Evolutionary conservation across 2,888 invertebrate species (phyloP).

Genomic region (Blastobasis adustella): DNA sequence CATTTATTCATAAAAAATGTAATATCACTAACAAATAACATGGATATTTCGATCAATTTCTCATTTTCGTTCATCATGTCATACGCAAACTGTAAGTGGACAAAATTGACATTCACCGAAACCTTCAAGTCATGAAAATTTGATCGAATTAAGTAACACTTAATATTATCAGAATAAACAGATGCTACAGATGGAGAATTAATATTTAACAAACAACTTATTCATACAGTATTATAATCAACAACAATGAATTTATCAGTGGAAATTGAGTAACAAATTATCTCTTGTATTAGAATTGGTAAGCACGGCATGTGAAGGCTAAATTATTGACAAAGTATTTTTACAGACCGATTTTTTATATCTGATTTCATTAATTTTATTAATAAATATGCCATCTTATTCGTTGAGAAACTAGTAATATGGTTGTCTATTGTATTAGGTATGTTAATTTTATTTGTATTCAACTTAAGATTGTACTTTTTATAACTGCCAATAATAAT

Average conservation of each 20-base stretch:
- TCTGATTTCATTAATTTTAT: background rate
- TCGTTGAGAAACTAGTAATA: background rate
- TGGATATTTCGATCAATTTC: conserved; percentile 24
- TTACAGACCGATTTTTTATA: background rate
- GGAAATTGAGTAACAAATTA: conserved; percentile 8
- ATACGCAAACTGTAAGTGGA: no score
- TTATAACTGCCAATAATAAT: conserved; percentile 10
- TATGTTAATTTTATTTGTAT: no score
- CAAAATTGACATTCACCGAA: conserved; percentile 7
- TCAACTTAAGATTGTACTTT: background rate
- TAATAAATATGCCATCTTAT: background rate
- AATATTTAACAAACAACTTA: conserved; percentile 17
- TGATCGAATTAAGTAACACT: conserved; percentile 9
- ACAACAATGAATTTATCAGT: background rate
- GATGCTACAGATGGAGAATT: conserved; percentile 31
- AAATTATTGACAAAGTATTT: no score
- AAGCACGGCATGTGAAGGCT: conserved; percentile 5
- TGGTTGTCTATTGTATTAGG: no score
- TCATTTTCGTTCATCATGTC: conserved; percentile 7
- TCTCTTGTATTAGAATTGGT: conserved; percentile 2
- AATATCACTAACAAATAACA: conserved; percentile 19
- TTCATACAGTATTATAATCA: conserved; percentile 1
- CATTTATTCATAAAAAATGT: conserved; percentile 41
- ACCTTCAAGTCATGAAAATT: conserved; percentile 15
- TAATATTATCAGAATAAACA: conserved; percentile 12